Conservation (phyloP, 2,888 invertebrate species). For the Drosophila sordidula region DNA sequence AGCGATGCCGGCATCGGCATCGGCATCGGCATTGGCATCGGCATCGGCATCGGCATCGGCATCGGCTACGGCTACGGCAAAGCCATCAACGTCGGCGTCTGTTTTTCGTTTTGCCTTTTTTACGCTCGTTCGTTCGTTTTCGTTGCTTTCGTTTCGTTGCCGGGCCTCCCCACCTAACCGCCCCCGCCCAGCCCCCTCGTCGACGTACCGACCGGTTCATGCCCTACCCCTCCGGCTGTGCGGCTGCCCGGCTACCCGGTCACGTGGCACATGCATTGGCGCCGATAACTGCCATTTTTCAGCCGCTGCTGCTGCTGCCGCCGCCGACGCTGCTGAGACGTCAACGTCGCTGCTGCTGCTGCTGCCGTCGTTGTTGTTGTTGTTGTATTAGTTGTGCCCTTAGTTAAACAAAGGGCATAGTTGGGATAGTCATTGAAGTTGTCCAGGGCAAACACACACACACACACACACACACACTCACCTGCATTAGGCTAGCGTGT, state of each 20-base stretch:
- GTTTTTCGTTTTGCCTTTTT: constrained; percentile 40
- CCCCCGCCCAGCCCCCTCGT: neutral
- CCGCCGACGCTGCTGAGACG: constrained; percentile 26
- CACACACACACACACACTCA: constrained; percentile 17
- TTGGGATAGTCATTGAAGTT: constrained; percentile 65
- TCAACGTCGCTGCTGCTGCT: constrained; percentile 19
- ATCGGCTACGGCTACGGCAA: constrained; percentile 31
- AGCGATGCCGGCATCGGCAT: constrained; percentile 49
- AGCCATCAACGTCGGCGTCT: constrained; percentile 41
- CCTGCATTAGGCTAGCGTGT: neutral
- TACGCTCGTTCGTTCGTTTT: constrained; percentile 42
- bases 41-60: constrained; percentile 31
- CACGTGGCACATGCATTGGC: constrained; percentile 81
- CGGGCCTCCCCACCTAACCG: constrained; percentile 21
- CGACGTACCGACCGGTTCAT: neutral
- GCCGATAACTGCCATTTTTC: constrained; percentile 82
- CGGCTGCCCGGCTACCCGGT: constrained; percentile 51
- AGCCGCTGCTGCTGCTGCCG: constrained; percentile 37
- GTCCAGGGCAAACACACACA: constrained; percentile 33
- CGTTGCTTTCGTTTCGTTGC: constrained; percentile 48
- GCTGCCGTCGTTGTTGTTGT: constrained; percentile 6
- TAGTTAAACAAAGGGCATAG: constrained; percentile 64
- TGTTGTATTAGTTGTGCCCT: constrained; percentile 50
- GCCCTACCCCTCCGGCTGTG: constrained; percentile 8
- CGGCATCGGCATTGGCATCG: constrained; percentile 32